Base-by-base conservation (phyloP, 2,113 vertebrate species). In the Calonectris borealis region DNA sequence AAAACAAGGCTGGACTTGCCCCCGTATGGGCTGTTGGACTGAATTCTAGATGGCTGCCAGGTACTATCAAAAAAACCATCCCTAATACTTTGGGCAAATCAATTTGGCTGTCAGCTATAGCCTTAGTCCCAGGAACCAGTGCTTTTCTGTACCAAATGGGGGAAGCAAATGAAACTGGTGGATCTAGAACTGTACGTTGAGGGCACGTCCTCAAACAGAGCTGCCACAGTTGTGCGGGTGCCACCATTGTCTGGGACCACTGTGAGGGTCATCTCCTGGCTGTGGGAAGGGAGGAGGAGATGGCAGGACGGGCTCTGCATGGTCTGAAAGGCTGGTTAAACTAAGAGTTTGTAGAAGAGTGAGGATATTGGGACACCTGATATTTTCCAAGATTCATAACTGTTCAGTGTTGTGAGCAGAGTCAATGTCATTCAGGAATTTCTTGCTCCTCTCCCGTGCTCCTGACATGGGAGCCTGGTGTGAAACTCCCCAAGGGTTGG, bases 301-400 rank as follows among this genome's bases (percentile, higher is more conserved):
- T 27, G 19, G 31, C 31, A 69, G 22, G 36, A 42, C 1, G 4
- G 34, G 21, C 20, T 66, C 46, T 34, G 8, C 1, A 0, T 46
- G 48, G 36, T 48, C 49, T 73, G 64, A 54, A 73, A 68, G 31
- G 34, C 64, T 58, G 24, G 13, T 58, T 68, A 54, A 70, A 16
- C 22, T 36, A 1, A 38, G 22, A 34, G 12, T 38, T 66, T 51
- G 46, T 42, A 55, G 40, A 71, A 71, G 29, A 89, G n/a, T 22
- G n/a, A 82, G 40, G 32, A 6, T 77, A 10, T 13, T 55, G 12
- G 38, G 17, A 31, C 24, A 44, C 38, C 32, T 66, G 51, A 12
- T 49, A 6, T 40, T 44, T 77, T n/a, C 51, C 58, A 44, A 38
- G 19, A 26, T 19, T 26, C 5, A 0, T 42, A 58, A 64, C 38